Percentiles rank a stretch among this genome's conserved stretches.
These are phyloP conservation scores for Plutomurus gul DNA, from an alignment of 1,140 invertebrate genomes.

Conservation along the genomic window DNA sequence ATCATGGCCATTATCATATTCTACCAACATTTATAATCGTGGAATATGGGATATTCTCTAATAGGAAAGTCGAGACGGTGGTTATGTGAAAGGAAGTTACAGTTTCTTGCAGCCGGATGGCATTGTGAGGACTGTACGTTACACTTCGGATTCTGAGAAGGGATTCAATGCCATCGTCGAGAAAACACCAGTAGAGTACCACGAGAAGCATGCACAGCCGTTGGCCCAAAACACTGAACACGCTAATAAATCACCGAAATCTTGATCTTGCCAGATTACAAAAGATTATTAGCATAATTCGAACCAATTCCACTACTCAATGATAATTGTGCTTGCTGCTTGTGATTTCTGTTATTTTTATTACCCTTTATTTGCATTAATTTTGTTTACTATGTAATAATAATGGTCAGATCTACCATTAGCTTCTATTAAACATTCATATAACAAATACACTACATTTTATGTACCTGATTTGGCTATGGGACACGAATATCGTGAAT, in stretches of 20 bases:
- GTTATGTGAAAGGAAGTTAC: conserved; percentile 66
- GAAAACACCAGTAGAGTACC: background rate
- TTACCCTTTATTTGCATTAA: background rate
- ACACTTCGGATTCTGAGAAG: conserved; percentile 58
- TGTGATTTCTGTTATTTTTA: background rate
- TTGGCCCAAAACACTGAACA: background rate
- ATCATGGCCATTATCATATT: no score
- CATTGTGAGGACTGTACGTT: conserved; percentile 65
- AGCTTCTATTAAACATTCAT: background rate
- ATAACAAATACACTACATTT: background rate
- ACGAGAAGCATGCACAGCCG: background rate
- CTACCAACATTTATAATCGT: no score
- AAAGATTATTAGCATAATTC: background rate
- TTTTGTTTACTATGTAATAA: background rate
- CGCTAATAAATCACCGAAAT: background rate
- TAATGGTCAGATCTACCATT: no score
- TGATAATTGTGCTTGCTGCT: background rate
- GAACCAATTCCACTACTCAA: background rate
- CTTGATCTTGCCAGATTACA: background rate
- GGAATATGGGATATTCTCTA: no score
- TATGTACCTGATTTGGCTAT: no score
- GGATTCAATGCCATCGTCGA: conserved; percentile 32
- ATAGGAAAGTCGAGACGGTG: conserved; percentile 58
- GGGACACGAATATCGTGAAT: no score
- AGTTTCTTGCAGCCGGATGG: conserved; percentile 62